Evolutionary conservation across 1,140 invertebrate genomes (phyloP).

Genomic region (Pseudomyrmex gracilis): DNA sequence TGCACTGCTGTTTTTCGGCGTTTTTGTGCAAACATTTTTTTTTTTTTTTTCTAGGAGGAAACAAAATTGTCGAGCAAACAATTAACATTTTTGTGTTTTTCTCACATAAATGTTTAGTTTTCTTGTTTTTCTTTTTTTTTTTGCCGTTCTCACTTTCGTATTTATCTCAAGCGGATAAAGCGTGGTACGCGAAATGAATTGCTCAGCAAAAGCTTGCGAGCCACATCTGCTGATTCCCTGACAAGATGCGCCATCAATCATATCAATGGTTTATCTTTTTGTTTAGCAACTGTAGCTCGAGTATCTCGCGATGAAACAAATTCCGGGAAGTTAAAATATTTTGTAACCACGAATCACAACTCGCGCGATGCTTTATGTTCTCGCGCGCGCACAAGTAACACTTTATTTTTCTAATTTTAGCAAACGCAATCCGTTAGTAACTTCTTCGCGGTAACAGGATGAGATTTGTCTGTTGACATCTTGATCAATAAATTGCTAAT

Average conservation of each 20-base stretch:
- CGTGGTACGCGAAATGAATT: slow-evolving; percentile 71
- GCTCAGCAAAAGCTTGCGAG: slow-evolving; percentile 65
- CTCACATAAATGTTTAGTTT: slow-evolving; percentile 16
- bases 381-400: slow-evolving; percentile 1
- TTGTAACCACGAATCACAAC: slow-evolving; percentile 52
- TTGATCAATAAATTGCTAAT: slow-evolving; percentile 13
- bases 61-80: slow-evolving; percentile 23
- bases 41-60: not conserved
- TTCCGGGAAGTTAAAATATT: slow-evolving; percentile 47
- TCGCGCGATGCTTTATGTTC: slow-evolving; percentile 12
- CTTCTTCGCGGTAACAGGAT: not conserved
- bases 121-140: not conserved
- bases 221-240: slow-evolving; percentile 72
- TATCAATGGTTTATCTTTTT: slow-evolving; percentile 68
- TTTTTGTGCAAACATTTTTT: slow-evolving; percentile 33
- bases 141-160: slow-evolving; percentile 22
- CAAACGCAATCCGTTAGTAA: slow-evolving; percentile 18
- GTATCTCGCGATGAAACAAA: slow-evolving; percentile 54
- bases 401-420: slow-evolving; percentile 43
- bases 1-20: slow-evolving; percentile 13
- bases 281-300: slow-evolving; percentile 50
- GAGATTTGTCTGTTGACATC: slow-evolving; percentile 16
- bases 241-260: slow-evolving; percentile 72
- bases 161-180: slow-evolving; percentile 45
- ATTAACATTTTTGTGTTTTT: slow-evolving; percentile 49